Conservation (phyloP, 37 sponge, comb jelly and placozoan genomes). For the Spongilla lacustris region DNA sequence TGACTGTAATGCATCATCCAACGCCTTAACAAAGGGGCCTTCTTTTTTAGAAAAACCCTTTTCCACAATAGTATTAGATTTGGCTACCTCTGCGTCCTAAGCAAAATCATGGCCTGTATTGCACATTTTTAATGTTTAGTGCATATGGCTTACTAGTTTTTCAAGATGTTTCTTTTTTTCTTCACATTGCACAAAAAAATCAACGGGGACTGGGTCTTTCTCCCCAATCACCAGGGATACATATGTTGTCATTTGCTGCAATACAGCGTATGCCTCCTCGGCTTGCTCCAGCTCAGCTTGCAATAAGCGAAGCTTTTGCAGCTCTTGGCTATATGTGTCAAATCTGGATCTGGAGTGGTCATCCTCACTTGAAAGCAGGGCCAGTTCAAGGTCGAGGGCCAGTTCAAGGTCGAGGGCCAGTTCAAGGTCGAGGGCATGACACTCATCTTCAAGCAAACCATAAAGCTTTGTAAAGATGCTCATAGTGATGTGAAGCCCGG, state of each 20-base stretch:
- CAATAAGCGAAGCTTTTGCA: too few species aligned
- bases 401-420: slow-evolving; percentile 4
- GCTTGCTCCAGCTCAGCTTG: too few species aligned
- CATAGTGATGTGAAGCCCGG: slow-evolving; percentile 12
- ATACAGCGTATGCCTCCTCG: too few species aligned
- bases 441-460: slow-evolving; percentile 7
- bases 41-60: not conserved
- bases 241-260: too few species aligned
- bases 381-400: slow-evolving; percentile 2
- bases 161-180: too few species aligned
- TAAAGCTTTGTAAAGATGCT: not conserved
- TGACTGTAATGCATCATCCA: not conserved
- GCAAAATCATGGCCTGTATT: too few species aligned
- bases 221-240: too few species aligned
- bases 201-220: too few species aligned
- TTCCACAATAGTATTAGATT: not conserved
- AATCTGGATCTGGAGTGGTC: not conserved
- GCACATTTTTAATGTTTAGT: too few species aligned
- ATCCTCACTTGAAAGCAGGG: not conserved
- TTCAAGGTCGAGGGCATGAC: slow-evolving; percentile 6
- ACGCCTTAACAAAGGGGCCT: not conserved
- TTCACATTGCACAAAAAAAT: too few species aligned
- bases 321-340: too few species aligned
- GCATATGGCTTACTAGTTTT: too few species aligned
- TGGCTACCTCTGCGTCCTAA: not conserved